Percentiles rank a stretch among this genome's conserved stretches.
phyloP scores from a whole-genome alignment of 2,888 invertebrate genomes.

The Chrysina gloriosa region DNA sequence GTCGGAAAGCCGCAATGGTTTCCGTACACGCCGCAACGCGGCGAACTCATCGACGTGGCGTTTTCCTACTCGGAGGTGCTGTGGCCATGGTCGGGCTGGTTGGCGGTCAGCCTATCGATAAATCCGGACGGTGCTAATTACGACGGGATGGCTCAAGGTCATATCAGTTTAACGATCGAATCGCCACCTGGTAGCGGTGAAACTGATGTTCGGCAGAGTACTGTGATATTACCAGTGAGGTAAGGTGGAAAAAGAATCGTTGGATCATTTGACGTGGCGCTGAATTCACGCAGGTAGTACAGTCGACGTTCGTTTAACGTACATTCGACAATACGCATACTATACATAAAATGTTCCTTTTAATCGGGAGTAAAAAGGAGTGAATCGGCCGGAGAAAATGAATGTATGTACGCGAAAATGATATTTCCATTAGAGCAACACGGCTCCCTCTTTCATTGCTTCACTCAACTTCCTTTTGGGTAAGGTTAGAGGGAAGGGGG shows the following conservation, averaged over 20 bases:
- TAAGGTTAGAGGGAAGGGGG: too few species aligned
- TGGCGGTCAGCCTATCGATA: slow-evolving; percentile 83
- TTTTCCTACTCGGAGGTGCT: slow-evolving; percentile 82
- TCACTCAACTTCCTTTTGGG: too few species aligned
- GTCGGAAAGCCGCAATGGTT: slow-evolving; percentile 83
- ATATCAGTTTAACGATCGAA: slow-evolving; percentile 84
- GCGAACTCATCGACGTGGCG: slow-evolving; percentile 82
- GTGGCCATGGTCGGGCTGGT: slow-evolving; percentile 98
- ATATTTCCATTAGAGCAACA: too few species aligned
- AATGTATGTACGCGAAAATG: too few species aligned
- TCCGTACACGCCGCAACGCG: slow-evolving; percentile 85
- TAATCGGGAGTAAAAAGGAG: too few species aligned
- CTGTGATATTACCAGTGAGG: slow-evolving; percentile 72
- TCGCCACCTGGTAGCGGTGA: slow-evolving; percentile 77
- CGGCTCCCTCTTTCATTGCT: too few species aligned
- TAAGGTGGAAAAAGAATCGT: slow-evolving; percentile 22
- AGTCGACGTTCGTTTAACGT: too few species aligned
- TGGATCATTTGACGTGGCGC: too few species aligned
- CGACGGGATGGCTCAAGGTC: slow-evolving; percentile 86
- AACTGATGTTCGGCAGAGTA: slow-evolving; percentile 69
- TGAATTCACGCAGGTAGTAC: too few species aligned
- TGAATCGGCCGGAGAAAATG: too few species aligned
- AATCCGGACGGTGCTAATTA: slow-evolving; percentile 73
- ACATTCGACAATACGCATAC: too few species aligned
- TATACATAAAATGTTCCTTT: too few species aligned